Evolutionary conservation across 2,113 vertebrate species (phyloP).

Genomic region (Crotophaga sulcirostris): DNA sequence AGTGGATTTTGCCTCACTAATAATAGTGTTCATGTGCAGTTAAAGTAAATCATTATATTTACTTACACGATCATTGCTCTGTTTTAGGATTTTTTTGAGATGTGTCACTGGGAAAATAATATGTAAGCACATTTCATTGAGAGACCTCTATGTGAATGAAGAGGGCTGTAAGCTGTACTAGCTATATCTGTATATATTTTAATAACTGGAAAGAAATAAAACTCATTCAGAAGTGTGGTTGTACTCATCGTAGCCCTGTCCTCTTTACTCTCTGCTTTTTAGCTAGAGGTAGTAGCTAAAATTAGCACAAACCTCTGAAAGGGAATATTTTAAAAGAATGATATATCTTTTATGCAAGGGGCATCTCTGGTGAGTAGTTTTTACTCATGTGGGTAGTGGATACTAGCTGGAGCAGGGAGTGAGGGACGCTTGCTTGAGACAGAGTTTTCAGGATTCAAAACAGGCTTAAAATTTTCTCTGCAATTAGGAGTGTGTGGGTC

Average conservation of each 20-base stretch:
- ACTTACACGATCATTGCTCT: neutral
- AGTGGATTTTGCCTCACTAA: neutral
- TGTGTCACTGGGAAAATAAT: neutral
- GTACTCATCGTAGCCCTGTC: neutral
- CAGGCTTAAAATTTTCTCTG: neutral
- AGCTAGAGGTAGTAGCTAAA: neutral
- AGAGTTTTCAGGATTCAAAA: neutral
- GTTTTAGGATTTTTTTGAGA: neutral
- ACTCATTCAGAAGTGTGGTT: neutral
- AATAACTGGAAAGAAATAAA: neutral
- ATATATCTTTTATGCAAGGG: neutral
- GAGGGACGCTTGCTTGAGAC: neutral
- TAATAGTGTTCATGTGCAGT: neutral
- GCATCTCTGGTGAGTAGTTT: fast-evolving
- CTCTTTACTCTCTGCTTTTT: neutral
- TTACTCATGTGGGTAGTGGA: neutral
- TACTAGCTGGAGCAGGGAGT: neutral
- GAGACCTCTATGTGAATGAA: neutral
- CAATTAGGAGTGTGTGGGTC: neutral
- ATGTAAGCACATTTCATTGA: neutral
- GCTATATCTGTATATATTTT: neutral
- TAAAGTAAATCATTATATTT: slow-evolving; percentile 7
- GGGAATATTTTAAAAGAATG: neutral
- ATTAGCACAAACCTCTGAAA: neutral
- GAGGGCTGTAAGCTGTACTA: neutral